phyloP scores from a whole-genome alignment of 2,888 invertebrate species.

The Drosophila siamana region DNA sequence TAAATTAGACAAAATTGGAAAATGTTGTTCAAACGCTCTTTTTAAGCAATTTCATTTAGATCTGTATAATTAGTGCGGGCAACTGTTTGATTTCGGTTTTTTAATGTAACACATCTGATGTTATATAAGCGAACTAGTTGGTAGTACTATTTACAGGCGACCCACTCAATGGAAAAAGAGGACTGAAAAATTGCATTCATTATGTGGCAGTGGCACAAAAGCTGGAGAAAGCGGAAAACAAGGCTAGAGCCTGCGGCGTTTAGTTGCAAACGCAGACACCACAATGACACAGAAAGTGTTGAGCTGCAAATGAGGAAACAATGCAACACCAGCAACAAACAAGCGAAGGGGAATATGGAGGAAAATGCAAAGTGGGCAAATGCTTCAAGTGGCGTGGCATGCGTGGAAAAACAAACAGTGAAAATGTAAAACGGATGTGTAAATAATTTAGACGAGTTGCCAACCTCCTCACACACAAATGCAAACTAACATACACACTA shows the following conservation, averaged over 20 bases:
- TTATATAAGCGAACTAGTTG: background rate
- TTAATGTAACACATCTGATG: background rate
- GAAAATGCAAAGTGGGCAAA: constrained; percentile 56
- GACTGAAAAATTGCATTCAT: constrained; percentile 83
- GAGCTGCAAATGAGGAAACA: constrained; percentile 78
- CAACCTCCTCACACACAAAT: constrained; percentile 25
- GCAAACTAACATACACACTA: too few relatives aligned
- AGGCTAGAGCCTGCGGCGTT: constrained; percentile 68
- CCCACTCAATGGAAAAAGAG: constrained; percentile 54
- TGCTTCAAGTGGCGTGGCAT: constrained; percentile 67
- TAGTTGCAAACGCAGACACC: constrained; percentile 66
- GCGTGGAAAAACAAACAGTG: constrained; percentile 68
- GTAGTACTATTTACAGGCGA: constrained; percentile 17
- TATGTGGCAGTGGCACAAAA: constrained; percentile 74
- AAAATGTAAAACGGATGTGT: constrained; percentile 80
- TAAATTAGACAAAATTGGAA: background rate
- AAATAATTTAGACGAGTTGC: constrained; percentile 81
- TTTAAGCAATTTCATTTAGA: constrained; percentile 1
- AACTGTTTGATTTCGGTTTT: constrained; percentile 29
- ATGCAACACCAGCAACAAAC: constrained; percentile 51
- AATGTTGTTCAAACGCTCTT: background rate
- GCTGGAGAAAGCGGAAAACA: constrained; percentile 62
- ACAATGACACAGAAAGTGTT: constrained; percentile 78
- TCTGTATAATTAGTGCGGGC: constrained; percentile 23
- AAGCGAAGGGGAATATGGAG: constrained; percentile 6